These are phyloP conservation scores for Papilio dardanus DNA, from an alignment of 1,140 invertebrate species.

Conservation along the genomic window DNA sequence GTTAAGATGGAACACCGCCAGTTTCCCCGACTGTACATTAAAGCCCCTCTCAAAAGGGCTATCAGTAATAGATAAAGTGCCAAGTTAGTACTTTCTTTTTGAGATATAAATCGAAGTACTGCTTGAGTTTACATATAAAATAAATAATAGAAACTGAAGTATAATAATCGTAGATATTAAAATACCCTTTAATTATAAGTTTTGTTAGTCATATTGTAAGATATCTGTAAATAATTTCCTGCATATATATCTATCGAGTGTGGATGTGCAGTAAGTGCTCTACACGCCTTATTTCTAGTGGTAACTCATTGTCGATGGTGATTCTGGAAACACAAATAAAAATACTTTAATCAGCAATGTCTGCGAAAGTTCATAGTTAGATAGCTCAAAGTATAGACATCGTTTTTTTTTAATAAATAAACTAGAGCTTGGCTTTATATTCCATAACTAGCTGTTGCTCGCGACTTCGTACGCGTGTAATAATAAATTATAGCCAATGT, in stretches of 20 bases:
- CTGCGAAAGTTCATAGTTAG: background rate
- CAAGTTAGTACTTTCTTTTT: background rate
- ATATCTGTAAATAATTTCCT: constrained; percentile 3
- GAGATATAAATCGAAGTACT: background rate
- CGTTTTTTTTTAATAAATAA: too few species aligned
- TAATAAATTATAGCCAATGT: too few species aligned
- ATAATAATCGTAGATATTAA: background rate
- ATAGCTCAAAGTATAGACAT: too few species aligned
- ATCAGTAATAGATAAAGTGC: background rate
- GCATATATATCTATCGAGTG: background rate
- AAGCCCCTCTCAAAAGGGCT: too few species aligned
- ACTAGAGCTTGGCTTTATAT: too few species aligned
- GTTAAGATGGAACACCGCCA: too few species aligned
- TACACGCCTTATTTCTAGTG: background rate
- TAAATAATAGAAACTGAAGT: background rate
- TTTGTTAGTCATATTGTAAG: constrained; percentile 11
- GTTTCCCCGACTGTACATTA: too few species aligned
- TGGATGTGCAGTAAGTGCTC: background rate
- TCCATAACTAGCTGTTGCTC: too few species aligned
- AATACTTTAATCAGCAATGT: background rate
- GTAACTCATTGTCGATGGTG: constrained; percentile 7
- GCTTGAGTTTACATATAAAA: background rate
- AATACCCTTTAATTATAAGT: background rate
- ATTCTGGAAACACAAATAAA: constrained; percentile 6
- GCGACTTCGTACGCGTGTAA: too few species aligned